phyloP scores from a whole-genome alignment of 2,113 vertebrate genomes.

The Phyllostomus hastatus region DNA sequence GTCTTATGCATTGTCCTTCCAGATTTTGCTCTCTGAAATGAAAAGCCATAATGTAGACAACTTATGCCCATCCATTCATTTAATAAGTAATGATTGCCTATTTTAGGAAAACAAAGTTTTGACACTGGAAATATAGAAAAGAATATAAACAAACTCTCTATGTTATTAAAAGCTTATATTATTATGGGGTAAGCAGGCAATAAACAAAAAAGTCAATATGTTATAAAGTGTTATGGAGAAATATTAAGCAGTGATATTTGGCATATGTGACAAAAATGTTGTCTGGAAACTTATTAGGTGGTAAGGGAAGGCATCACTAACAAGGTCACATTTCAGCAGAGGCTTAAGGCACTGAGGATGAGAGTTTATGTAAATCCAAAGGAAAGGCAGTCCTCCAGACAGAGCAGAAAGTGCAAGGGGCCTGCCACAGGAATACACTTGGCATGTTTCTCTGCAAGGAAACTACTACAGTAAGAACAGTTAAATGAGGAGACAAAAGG shows the following conservation, averaged over 20 bases:
- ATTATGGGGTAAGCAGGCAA: not conserved
- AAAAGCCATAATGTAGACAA: not conserved
- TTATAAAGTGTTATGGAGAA: not conserved
- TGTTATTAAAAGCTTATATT: not conserved
- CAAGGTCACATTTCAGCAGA: not conserved
- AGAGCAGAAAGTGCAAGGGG: not conserved
- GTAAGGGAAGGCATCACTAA: not conserved
- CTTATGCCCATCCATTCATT: not conserved
- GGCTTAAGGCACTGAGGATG: not conserved
- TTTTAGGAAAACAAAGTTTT: not conserved
- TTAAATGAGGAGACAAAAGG: not conserved
- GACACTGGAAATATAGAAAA: not conserved
- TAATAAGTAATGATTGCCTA: not conserved
- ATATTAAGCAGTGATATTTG: not conserved
- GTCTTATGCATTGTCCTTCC: not conserved
- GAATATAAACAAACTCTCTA: not conserved
- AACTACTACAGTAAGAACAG: not conserved
- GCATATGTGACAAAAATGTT: not conserved
- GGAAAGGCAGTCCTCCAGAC: not conserved
- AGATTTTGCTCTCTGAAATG: not conserved
- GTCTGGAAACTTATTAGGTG: not conserved
- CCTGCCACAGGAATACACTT: not conserved
- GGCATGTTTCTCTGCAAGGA: not conserved
- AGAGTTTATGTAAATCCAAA: not conserved
- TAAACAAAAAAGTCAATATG: not conserved